Percentiles rank a stretch among this genome's conserved stretches.
These are phyloP conservation scores for Gallinago media DNA, from an alignment of 2,113 vertebrate species.

Conservation along the genomic window DNA sequence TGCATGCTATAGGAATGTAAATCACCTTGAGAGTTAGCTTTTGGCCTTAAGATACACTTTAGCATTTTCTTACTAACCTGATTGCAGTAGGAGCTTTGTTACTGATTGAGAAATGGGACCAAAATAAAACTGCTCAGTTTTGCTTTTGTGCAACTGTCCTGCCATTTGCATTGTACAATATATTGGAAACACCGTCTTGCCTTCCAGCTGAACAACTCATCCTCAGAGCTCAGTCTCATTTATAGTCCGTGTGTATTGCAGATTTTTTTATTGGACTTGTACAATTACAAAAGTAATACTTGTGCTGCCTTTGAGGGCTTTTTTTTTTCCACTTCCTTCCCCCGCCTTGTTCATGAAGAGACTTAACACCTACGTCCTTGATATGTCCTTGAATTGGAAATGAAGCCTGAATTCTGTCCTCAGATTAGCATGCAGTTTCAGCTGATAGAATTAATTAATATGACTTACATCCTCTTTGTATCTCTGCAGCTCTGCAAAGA, in stretches of 20 bases:
- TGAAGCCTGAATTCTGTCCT: background rate
- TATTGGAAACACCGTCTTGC: background rate
- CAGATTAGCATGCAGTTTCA: background rate
- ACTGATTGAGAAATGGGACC: background rate
- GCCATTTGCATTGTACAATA: background rate
- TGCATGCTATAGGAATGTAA: background rate
- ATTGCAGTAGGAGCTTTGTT: background rate
- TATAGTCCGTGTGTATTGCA: background rate
- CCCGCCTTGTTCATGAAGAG: background rate
- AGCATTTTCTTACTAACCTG: background rate
- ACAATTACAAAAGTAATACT: background rate
- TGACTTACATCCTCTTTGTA: background rate
- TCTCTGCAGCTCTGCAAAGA: background rate
- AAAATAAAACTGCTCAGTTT: background rate
- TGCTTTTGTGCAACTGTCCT: background rate
- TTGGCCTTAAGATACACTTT: background rate
- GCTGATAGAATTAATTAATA: background rate
- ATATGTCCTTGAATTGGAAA: background rate
- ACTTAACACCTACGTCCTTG: background rate
- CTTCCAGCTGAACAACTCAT: background rate
- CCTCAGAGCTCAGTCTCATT: background rate
- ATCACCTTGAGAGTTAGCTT: background rate
- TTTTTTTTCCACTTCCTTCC: background rate
- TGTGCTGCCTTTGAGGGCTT: accelerated
- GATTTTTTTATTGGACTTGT: background rate